Base-by-base conservation (phyloP, 1,140 invertebrate genomes). In the Kradibia gibbosae region DNA sequence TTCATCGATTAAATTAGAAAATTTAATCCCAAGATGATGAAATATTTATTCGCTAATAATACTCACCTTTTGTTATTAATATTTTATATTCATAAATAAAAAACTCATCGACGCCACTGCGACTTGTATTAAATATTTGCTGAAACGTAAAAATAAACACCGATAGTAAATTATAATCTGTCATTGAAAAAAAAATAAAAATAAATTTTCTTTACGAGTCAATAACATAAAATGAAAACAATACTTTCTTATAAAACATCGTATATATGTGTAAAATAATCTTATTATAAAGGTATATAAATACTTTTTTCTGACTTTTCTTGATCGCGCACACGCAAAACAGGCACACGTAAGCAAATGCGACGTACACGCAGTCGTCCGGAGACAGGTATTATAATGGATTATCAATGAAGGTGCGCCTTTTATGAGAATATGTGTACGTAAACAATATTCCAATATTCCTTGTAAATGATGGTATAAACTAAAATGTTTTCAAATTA, bases 351-450 rank as follows among this genome's bases (percentile, higher is more conserved):
- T 60, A 60, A 13, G n/a, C 25, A 62, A 39, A 36, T 17, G 57
- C 45, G 28, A 62, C 22, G 55, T 62, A 77, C 48, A 62, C 22
- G 48, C 85, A 79, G 71, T 77, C 81, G 60, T 75, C 74, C 62
- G 70, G 80, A 77, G 83, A 84, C 84, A 85, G 82, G 84, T 86
- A 84, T 82, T 75, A 67, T 86, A 85, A 88, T 88, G 86, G 85
- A 86, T 87, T 86, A 88, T 86, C 87, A 88, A 87, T 86, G 86
- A 79, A 88, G 86, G 87, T 77, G 86, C 81, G 85, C 77, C 82
- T 80, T 83, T 57, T 80, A 57, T 82, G 77, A 55, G 34, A 79
- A 72, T 78, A 65, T 75, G 28, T 20, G 13, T 2, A 67, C 5
- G 5, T 48, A 31, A 25, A 3, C 0, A n/a, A 65, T 17, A 65